Base-by-base conservation (phyloP, 2,888 invertebrate genomes). In the Archips crataeganus region DNA sequence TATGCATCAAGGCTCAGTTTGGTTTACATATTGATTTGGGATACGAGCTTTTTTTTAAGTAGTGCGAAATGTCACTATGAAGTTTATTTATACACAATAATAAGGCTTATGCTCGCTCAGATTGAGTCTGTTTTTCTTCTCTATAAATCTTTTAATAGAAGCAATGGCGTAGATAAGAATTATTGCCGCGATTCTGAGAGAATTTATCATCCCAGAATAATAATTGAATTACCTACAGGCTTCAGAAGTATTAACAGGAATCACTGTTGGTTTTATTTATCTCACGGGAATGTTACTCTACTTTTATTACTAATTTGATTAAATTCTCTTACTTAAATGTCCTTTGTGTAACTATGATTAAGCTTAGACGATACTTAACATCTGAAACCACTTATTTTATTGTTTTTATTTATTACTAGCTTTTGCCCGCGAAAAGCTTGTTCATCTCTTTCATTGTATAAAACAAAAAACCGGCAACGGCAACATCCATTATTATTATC, bases 1-100 rank as follows among this genome's bases (percentile, higher is more conserved):
- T 23, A 23, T 23, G 23, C 23, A 23, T 23, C 23, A 23, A 23
- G 23, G 23, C 1, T 23, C 23, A 23, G 23, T 23, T 23, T 23
- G 23, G 23, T 23, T 23, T 23, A 23, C 23, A 23, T 23, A 23
- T 23, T 23, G 23, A 23, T 23, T 23, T 23, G 23, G 23, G 23
- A 23, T 23, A 23, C 23, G 23, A 23, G 23, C 23, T 23, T 23
- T 23, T 23, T 23, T 23, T 23, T 1, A 23, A 23, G 23, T 23
- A 23, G 23, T 23, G 23, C 23, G 23, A 23, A 23, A 93, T 90
- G 89, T 91, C 89, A 91, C 11, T 49, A 73, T 78, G 79, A 77
- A 80, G 79, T 77, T 79, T 65, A 78, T 76, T 79, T 75, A 74
- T 23, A 15, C 6, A 15, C 6, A 45, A 49, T 49, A 49, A 49